Conservation (phyloP, 2,113 vertebrate genomes). For the Percopsis transmontana region DNA sequence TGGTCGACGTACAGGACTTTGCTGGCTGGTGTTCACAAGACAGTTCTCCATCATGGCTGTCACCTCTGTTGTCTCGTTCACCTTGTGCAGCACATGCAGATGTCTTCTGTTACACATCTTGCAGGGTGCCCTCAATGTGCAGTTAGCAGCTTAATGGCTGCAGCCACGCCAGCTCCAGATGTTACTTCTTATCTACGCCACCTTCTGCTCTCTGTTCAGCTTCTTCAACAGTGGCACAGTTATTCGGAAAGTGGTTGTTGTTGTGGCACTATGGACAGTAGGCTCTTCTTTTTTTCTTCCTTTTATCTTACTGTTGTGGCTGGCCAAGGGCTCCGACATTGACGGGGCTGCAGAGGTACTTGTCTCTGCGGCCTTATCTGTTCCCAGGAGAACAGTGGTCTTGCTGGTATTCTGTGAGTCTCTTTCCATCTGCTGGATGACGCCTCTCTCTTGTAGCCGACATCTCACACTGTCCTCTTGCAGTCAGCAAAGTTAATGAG, state of each 20-base stretch:
- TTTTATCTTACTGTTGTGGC: neutral
- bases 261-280: slow-evolving; percentile 19
- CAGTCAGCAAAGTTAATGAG: slow-evolving; percentile 5
- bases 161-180: neutral
- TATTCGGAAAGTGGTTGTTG: slow-evolving; percentile 6
- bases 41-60: neutral
- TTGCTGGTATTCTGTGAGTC: neutral
- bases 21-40: neutral
- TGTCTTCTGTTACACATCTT: slow-evolving; percentile 7
- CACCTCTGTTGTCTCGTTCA: neutral
- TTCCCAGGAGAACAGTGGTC: slow-evolving; percentile 14
- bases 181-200: slow-evolving; percentile 8
- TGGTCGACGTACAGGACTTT: neutral
- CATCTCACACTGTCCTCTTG: slow-evolving; percentile 3
- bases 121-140: neutral
- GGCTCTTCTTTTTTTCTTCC: slow-evolving; percentile 5
- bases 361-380: neutral
- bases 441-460: neutral
- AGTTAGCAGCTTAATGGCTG: neutral
- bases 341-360: neutral
- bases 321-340: neutral
- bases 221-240: slow-evolving; percentile 21
- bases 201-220: slow-evolving; percentile 8
- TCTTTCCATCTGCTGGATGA: neutral
- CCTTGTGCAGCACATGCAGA: slow-evolving; percentile 8